Evolutionary conservation across 2,113 vertebrate genomes (phyloP).

Genomic region (Falcunculus frontatus): DNA sequence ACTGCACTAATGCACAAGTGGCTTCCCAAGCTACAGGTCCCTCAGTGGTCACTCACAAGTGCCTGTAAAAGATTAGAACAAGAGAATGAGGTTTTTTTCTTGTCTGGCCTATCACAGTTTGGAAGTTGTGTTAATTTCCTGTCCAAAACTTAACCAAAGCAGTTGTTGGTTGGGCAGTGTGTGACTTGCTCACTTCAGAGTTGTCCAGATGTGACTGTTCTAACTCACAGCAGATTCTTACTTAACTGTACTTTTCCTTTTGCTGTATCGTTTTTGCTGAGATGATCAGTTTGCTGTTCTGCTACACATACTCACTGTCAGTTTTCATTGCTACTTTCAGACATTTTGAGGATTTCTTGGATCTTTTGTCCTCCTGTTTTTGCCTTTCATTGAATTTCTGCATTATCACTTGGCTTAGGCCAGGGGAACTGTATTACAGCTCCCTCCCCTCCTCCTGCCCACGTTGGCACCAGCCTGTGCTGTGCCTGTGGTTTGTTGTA

Average conservation of each 20-base stretch:
- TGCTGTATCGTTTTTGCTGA: neutral
- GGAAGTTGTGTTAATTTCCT: neutral
- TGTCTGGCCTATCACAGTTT: neutral
- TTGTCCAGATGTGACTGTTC: neutral
- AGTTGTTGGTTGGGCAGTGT: neutral
- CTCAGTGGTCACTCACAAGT: accelerated
- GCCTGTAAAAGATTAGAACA: neutral
- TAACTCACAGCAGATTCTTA: neutral
- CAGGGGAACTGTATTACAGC: neutral
- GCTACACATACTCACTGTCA: neutral
- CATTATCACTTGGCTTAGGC: neutral
- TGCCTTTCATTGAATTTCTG: neutral
- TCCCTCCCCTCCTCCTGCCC: neutral
- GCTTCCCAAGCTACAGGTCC: neutral
- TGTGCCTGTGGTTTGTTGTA: accelerated
- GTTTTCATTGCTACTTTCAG: neutral
- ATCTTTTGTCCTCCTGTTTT: neutral
- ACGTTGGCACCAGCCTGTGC: neutral
- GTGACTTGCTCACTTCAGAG: neutral
- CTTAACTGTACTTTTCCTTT: neutral
- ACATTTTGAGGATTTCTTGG: neutral
- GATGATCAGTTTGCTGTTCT: neutral
- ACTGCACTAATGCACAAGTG: neutral
- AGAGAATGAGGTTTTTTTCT: neutral
- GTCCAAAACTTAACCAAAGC: neutral